Base-by-base conservation (phyloP, 2,888 invertebrate species). In the Chloromyia formosa region DNA sequence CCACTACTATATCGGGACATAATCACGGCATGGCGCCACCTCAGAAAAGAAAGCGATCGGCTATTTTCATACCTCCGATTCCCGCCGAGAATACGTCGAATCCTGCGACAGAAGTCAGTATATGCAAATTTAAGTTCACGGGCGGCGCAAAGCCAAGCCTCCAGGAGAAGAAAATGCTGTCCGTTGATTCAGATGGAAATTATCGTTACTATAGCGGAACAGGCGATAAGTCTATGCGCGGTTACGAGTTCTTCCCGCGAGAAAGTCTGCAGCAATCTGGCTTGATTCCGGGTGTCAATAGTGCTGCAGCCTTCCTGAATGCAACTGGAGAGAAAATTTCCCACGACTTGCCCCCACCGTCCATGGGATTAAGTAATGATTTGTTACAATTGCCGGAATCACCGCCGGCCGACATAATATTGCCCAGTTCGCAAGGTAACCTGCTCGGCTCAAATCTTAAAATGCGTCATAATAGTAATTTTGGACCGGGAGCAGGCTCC, bases 91-190 rank as follows among this genome's bases (percentile, higher is more conserved):
- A 90, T 79, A 89, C 91, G 5, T 89, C 91, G 1, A 93, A 92
- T 79, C 93, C 94, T 0, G 92, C 93, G 0, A 92, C 93, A 0
- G 94, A 94, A 84, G 95, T 94, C 56, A 93, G 93, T 83, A 96
- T 96, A 81, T 96, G 96, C 83, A 96, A 96, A 84, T 96, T 96
- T 82, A 96, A 96, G 83, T 95, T 96, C 82, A 95, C 95, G 0
- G 95, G 95, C 0, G 96, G 96, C 0, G 94, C 94, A 0, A 94
- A 94, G 78, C 96, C 96, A 0, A 92, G 92, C 75, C 82, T 96
- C 64, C 94, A 96, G 82, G 95, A 96, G 81, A 96, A 96, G 85
- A 96, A 96, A 84, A 95, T 95, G 91, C 87, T 96, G 0, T 94
- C 94, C 0, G 94, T 96, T 0, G 95, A 95, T 83, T 92, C 94